phyloP scores from a whole-genome alignment of 2,113 vertebrate genomes.

The Melanocharis versteri region DNA sequence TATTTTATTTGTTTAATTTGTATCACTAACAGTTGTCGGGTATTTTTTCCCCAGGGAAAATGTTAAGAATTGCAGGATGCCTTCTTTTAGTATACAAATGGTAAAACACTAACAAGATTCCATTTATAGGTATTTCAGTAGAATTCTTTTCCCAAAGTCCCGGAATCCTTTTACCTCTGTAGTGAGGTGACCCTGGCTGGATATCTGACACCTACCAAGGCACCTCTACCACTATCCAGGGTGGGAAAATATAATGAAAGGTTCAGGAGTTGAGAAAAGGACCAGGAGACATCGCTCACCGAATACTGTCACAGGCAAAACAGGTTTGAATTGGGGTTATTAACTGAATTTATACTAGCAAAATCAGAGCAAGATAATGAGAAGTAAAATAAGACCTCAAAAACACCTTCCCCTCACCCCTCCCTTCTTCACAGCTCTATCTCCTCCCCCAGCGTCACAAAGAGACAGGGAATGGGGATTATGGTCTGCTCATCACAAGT shows the following conservation, averaged over 20 bases:
- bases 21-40: background rate
- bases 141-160: background rate
- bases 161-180: background rate
- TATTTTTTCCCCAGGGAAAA: background rate
- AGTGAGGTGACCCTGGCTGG: background rate
- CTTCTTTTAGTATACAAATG: background rate
- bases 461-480: background rate
- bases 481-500: background rate
- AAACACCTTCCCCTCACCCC: background rate
- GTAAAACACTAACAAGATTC: background rate
- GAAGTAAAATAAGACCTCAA: background rate
- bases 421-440: background rate
- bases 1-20: background rate
- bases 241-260: background rate
- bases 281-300: background rate
- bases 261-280: background rate
- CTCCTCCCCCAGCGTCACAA: background rate
- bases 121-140: background rate
- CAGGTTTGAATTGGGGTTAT: background rate
- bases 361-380: background rate
- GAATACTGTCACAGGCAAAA: background rate
- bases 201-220: background rate
- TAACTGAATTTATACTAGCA: background rate
- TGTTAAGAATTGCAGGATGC: background rate
- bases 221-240: too few relatives aligned